A percentile compares a stretch with the other conserved stretches of the same genome.
phyloP scores from a whole-genome alignment of 2,888 invertebrate genomes.

The Polyommatus icarus region DNA sequence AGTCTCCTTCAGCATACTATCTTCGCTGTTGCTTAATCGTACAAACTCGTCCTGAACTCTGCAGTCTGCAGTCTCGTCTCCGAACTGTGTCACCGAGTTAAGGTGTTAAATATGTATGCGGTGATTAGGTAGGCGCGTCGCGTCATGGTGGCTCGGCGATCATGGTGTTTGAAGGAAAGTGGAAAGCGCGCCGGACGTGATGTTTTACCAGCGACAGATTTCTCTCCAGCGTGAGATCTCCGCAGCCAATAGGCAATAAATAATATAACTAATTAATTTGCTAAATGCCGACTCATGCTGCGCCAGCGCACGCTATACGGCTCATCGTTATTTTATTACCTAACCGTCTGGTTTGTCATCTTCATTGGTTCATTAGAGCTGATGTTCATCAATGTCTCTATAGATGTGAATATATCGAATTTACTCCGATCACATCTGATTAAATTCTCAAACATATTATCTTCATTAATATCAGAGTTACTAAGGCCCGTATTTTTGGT shows the following conservation, averaged over 20 bases:
- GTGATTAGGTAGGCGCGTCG: constrained; percentile 24
- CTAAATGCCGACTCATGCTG: constrained; percentile 3
- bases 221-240: constrained; percentile 23
- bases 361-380: neutral
- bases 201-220: constrained; percentile 16
- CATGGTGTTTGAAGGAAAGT: constrained; percentile 34
- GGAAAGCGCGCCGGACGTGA: constrained; percentile 36
- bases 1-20: no score
- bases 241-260: constrained; percentile 13
- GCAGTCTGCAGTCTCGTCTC: neutral
- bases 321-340: neutral
- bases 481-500: no score
- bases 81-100: neutral
- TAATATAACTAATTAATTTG: constrained; percentile 19
- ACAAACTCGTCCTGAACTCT: neutral
- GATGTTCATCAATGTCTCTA: neutral
- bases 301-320: neutral
- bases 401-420: no score
- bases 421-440: no score
- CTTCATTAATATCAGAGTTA: no score
- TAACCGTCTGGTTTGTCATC: neutral
- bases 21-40: no score
- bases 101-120: constrained; percentile 21
- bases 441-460: no score
- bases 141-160: constrained; percentile 27